Conservation (phyloP, 2,797 vertebrate species). For the Rhinichthys osculus region DNA sequence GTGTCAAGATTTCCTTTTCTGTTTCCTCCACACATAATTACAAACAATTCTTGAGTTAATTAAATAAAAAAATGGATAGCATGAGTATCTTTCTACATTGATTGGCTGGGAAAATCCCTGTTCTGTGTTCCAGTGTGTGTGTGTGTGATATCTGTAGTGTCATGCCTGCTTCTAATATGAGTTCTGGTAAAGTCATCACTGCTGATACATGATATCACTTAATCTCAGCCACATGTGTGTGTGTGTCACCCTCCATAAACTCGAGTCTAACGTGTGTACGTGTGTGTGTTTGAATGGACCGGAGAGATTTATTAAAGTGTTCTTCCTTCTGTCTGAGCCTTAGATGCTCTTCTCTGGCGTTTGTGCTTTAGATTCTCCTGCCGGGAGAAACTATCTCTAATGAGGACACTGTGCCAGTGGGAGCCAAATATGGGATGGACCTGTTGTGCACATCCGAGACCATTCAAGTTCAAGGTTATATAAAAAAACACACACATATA, state of each 20-base stretch:
- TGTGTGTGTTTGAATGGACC: slow-evolving; percentile 48
- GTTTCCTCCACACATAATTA: slow-evolving; percentile 7
- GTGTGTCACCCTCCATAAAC: slow-evolving; percentile 45
- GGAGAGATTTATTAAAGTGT: slow-evolving; percentile 34
- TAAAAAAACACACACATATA: too few relatives aligned
- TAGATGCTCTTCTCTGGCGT: slow-evolving; percentile 31
- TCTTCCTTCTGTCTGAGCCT: slow-evolving; percentile 48
- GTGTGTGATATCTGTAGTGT: slow-evolving; percentile 44
- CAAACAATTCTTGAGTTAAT: slow-evolving; percentile 23
- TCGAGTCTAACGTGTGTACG: slow-evolving; percentile 27
- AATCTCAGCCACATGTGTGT: slow-evolving; percentile 53
- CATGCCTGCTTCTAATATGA: slow-evolving; percentile 56
- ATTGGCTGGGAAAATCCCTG: slow-evolving; percentile 40
- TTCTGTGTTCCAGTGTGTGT: slow-evolving; percentile 33
- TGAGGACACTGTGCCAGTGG: slow-evolving; percentile 42
- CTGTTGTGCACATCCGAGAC: slow-evolving; percentile 12
- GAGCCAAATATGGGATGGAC: slow-evolving; percentile 16
- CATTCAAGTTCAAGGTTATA: not conserved
- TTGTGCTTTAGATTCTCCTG: slow-evolving; percentile 28
- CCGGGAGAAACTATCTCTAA: slow-evolving; percentile 35
- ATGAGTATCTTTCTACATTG: slow-evolving; percentile 15
- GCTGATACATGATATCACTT: slow-evolving; percentile 56
- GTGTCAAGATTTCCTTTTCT: slow-evolving; percentile 27
- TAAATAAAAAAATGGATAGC: slow-evolving; percentile 17
- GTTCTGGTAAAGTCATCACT: slow-evolving; percentile 62